Evolutionary conservation across 1,140 invertebrate genomes (phyloP), one percentile per base, ranked within the genome.

Genomic region (Cydia splendana): DNA sequence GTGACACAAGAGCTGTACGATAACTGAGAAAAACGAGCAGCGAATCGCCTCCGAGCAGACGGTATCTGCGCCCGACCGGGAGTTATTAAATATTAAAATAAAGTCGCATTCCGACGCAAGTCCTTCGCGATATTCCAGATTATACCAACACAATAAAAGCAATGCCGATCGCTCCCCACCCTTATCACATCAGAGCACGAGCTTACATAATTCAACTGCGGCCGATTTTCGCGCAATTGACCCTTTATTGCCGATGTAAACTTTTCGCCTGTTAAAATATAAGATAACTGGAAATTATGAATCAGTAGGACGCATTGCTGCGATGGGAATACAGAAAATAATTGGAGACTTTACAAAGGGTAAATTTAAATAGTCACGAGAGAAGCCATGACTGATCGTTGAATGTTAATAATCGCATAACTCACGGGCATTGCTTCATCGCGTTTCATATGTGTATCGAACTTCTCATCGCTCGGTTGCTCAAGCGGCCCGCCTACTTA

Each of bases 61-160:
- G 85, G 82, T 91, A 91, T 93, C 90, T 88, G 71, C 79, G 79
- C 81, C 83, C 84, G 86, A 83, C 84, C 82, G 86, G 81, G 85
- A 88, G 87, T 92, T 93, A 93, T 93, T 93, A 93, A 93, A 93
- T 93, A 92, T 93, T 91, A 93, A 91, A 93, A 93, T 91, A 91
- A 91, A 89, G 88, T 89, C 84, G 88, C 88, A 92, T 91, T 90
- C 90, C 88, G 84, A 86, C 86, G 87, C 86, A 87, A 92, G 86
- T 89, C 85, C 82, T 86, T 84, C 82, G 85, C 87, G 91, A 93
- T 93, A 91, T 84, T 81, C 85, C 82, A 91, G 88, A 93, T 90
- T 87, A 83, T 79, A 82, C 83, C 84, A 88, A 85, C 87, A 91
- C 90, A 93, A 91, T 92, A 85, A 91, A 82, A 87, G 80, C 86